A percentile compares a stretch with the other conserved stretches of the same genome.
These are phyloP conservation scores for Henicopernis longicauda DNA, from an alignment of 2,113 vertebrate species.

Conservation along the genomic window DNA sequence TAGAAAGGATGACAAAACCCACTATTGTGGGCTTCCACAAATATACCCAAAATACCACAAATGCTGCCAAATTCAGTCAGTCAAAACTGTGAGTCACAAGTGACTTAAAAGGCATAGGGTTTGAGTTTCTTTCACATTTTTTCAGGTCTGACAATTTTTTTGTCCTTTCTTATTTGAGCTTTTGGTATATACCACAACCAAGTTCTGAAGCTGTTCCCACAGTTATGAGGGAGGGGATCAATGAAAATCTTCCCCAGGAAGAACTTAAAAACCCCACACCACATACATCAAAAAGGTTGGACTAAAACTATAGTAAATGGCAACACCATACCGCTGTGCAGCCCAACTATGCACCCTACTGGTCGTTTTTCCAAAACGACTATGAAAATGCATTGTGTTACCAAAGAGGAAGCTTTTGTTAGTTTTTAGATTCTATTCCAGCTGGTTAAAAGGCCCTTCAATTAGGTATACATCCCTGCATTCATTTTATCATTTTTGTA, in stretches of 20 bases:
- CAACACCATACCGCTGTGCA: not conserved
- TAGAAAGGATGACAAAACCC: slow-evolving; percentile 20
- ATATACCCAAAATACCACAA: slow-evolving; percentile 12
- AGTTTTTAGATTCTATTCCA: not conserved
- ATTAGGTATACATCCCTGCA: not conserved
- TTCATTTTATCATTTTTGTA: not conserved
- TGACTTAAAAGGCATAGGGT: not conserved
- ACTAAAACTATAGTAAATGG: not conserved
- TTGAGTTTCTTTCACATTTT: not conserved
- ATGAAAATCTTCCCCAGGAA: not conserved
- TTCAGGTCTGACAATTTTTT: not conserved
- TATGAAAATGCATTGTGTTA: not conserved
- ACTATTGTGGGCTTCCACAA: slow-evolving; percentile 1
- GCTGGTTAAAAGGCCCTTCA: not conserved
- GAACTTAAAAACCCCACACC: not conserved
- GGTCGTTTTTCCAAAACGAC: slow-evolving; percentile 22
- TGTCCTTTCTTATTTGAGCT: not conserved
- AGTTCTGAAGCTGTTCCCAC: not conserved
- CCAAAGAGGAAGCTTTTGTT: not conserved
- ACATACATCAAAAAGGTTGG: not conserved
- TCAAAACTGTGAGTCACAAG: slow-evolving; percentile 12
- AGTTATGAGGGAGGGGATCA: not conserved
- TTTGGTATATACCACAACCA: not conserved
- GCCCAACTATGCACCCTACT: slow-evolving; percentile 59
- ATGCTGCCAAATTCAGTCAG: not conserved